Conservation (phyloP, 2,888 invertebrate genomes). For the Lamellibrachia satsuma region DNA sequence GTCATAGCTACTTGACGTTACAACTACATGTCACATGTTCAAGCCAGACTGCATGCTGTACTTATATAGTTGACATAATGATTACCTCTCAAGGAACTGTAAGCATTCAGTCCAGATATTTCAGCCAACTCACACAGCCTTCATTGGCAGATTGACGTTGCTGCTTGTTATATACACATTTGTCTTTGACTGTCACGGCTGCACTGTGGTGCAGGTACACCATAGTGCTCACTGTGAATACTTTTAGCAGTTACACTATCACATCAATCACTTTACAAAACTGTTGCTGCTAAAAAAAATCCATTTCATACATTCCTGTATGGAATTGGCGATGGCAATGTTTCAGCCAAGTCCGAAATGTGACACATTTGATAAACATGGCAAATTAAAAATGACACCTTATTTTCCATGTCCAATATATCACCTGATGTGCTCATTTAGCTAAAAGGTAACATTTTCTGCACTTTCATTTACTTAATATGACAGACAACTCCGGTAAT, state of each 20-base stretch:
- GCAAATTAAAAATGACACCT: not conserved
- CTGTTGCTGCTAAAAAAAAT: not conserved
- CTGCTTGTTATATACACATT: not conserved
- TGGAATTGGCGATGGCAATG: not conserved
- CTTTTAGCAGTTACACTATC: not conserved
- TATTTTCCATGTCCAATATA: not conserved
- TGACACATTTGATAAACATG: not conserved
- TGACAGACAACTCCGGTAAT: not conserved
- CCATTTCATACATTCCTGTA: not conserved
- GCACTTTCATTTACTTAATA: slow-evolving; percentile 4
- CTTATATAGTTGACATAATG: no score
- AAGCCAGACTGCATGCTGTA: not conserved
- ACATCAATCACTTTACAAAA: not conserved
- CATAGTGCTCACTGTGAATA: not conserved
- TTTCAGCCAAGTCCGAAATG: not conserved
- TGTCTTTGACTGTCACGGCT: not conserved
- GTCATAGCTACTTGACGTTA: not conserved
- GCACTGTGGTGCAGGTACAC: not conserved
- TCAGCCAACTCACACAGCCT: no score
- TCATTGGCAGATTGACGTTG: no score
- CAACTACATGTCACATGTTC: not conserved
- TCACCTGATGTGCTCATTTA: not conserved
- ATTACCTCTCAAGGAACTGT: no score
- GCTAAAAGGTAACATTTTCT: not conserved
- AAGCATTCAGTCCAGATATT: no score